phyloP scores from a whole-genome alignment of 2,797 vertebrate genomes.

The Leptoclinus maculatus region DNA sequence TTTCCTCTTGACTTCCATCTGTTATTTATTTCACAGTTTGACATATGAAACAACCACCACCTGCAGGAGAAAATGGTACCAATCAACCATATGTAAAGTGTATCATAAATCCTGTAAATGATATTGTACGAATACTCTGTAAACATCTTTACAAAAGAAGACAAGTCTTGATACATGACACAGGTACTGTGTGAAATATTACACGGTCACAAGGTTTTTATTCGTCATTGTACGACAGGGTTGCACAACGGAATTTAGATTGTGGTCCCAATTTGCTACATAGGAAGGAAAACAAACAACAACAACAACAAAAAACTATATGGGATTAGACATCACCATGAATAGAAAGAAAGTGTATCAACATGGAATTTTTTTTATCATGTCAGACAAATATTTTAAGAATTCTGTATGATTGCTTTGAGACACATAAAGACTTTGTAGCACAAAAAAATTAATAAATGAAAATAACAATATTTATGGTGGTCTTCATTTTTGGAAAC shows the following conservation, averaged over 20 bases:
- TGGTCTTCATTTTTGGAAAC: background rate
- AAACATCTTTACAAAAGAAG: background rate
- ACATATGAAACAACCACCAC: conserved; percentile 15
- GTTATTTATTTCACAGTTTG: conserved; percentile 40
- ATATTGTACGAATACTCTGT: background rate
- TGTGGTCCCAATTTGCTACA: background rate
- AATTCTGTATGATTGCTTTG: background rate
- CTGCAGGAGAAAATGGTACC: conserved; percentile 18
- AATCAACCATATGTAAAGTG: conserved; percentile 12
- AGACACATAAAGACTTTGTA: background rate
- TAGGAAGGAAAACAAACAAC: no score
- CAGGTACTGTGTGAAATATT: background rate
- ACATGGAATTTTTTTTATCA: background rate
- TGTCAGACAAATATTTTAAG: background rate
- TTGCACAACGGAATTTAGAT: background rate
- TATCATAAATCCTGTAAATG: background rate
- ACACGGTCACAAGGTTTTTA: background rate
- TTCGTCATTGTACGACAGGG: background rate
- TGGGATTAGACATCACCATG: background rate
- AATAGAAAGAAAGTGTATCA: background rate
- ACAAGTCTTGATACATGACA: background rate
- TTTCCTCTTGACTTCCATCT: conserved; percentile 39
- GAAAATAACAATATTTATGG: background rate
- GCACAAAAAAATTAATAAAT: no score
- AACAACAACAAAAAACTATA: background rate